Evolutionary conservation across 2,113 vertebrate genomes (phyloP).

Genomic region (Lanius ludovicianus): DNA sequence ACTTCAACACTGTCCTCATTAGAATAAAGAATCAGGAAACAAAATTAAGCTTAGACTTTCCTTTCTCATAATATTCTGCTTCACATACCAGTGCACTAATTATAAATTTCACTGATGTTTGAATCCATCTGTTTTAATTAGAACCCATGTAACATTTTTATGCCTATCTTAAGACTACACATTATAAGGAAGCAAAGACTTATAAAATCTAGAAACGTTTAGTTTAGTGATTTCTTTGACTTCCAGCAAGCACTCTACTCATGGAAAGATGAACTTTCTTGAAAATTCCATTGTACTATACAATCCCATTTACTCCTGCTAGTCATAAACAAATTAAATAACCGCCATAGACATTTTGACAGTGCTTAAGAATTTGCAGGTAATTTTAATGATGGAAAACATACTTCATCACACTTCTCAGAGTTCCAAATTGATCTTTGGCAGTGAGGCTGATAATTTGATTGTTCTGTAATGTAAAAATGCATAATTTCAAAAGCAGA

Average conservation of each 20-base stretch:
- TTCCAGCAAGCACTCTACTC: background rate
- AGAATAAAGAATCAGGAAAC: background rate
- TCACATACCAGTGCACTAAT: background rate
- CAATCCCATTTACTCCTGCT: slow-evolving; percentile 44
- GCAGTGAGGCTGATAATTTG: slow-evolving; percentile 61
- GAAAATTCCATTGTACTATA: slow-evolving; percentile 33
- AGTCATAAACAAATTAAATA: slow-evolving; percentile 66
- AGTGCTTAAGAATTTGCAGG: slow-evolving; percentile 54
- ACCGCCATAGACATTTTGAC: slow-evolving; percentile 51
- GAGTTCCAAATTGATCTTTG: slow-evolving; percentile 52
- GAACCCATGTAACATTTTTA: background rate
- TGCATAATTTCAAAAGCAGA: slow-evolving; percentile 61
- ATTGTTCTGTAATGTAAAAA: slow-evolving; percentile 69
- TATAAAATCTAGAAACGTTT: background rate
- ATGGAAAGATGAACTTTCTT: slow-evolving; percentile 41
- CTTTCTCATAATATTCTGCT: background rate
- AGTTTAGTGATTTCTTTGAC: background rate
- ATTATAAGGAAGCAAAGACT: background rate
- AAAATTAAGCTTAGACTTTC: background rate
- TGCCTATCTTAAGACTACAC: background rate
- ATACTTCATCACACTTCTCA: slow-evolving; percentile 53
- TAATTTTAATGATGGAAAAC: slow-evolving; percentile 63
- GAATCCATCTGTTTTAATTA: slow-evolving; percentile 16
- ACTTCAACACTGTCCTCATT: background rate
- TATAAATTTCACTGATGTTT: background rate